Evolutionary conservation across 2,888 invertebrate genomes (phyloP), one percentile per base, ranked within the genome.

Genomic region (Agrotis segetum): DNA sequence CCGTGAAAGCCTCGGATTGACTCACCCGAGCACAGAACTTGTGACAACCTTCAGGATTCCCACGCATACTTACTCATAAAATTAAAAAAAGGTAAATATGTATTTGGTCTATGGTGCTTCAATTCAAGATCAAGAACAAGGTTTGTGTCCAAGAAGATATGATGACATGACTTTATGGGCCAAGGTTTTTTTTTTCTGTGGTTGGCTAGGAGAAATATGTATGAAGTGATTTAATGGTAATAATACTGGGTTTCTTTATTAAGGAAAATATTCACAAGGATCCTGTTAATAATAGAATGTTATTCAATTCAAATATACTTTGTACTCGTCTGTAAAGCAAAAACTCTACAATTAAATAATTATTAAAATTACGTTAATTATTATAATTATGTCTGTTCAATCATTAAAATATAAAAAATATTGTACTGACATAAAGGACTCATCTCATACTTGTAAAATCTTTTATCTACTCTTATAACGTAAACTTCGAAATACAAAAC

Each of bases 31-130:
- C 58, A 70, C 71, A 75, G 62, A 72, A 63, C 72, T 78, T 16
- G 34, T 24, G 79, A 58, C 63, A 73, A 79, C 75, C 75, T 75
- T 75, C 75, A 59, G 75, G 75, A 60, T 47, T 59, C 79, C 75
- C 79, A 75, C 75, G 75, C 74, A 5, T 14, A 14, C 14, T 60
- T 74, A 34, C 29, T 62, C 4, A 53, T 47, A 1, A 58, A 52
- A n/a, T n/a, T 71, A 49, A 44, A 9, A 52, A 73, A 50, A 58
- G 29, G 58, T 56, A 52, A 75, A 68, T 68, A n/a, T n/a, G n/a
- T n/a, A 34, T 46, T 40, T 60, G 7, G 58, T 47, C 59, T 77
- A 71, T 70, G 49, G 55, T 68, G 9, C 58, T 68, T 13, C 24
- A 13, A 24, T 3, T 0, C 49, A 67, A 50, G 72, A 49, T 67